These are phyloP conservation scores for Marronus borbonicus DNA, from an alignment of 2,888 invertebrate genomes.

Conservation along the genomic window DNA sequence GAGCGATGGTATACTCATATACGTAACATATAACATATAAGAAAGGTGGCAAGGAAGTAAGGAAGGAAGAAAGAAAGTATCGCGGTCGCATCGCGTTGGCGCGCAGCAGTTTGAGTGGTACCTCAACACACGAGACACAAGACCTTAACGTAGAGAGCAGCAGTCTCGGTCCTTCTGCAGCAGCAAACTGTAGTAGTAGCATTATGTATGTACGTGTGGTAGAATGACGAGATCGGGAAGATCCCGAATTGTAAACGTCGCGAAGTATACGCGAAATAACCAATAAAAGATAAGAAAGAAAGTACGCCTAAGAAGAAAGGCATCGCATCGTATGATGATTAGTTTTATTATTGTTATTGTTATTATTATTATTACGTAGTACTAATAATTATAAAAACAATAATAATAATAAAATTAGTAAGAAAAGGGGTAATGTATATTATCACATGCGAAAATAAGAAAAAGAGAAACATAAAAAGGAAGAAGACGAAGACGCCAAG, in stretches of 20 bases:
- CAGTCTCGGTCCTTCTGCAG: conserved; percentile 45
- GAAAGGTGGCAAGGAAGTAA: conserved; percentile 38
- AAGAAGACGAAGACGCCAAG: conserved; percentile 31
- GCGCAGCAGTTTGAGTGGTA: conserved; percentile 53
- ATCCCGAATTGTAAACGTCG: conserved; percentile 7
- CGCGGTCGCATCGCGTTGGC: conserved; percentile 59
- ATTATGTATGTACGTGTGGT: conserved; percentile 25
- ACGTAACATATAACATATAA: conserved; percentile 18
- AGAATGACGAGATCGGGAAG: conserved; percentile 12
- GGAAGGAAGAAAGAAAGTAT: conserved; percentile 35
- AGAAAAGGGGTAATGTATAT: conserved; percentile 48
- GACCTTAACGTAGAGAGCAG: conserved; percentile 43
- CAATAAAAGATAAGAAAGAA: not conserved
- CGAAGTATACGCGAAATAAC: conserved; percentile 9
- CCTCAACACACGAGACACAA: conserved; percentile 45
- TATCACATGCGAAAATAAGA: conserved; percentile 21
- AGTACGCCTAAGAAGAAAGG: not conserved
- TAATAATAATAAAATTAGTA: conserved; percentile 5
- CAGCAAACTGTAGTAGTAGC: conserved; percentile 18
- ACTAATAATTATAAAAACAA: not conserved
- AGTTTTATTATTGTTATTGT: too few relatives aligned
- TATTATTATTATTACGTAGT: too few relatives aligned
- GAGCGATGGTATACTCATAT: conserved; percentile 21
- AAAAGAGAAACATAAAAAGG: conserved; percentile 42
- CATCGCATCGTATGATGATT: too few relatives aligned